Evolutionary conservation across 2,888 invertebrate genomes (phyloP).

Genomic region (Molorchus minor): DNA sequence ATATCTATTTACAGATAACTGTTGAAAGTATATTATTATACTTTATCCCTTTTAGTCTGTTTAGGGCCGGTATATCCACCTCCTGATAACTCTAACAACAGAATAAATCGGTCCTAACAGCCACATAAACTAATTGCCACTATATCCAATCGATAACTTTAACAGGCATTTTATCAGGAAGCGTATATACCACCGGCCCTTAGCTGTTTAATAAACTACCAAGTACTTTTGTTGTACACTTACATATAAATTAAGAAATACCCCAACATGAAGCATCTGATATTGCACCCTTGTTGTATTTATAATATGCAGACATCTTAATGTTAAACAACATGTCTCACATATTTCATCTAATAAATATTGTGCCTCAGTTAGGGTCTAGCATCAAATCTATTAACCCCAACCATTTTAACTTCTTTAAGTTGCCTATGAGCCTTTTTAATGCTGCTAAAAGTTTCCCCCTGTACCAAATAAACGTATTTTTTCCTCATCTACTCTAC

Average conservation of each 20-base stretch:
- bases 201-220: constrained; percentile 3
- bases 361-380: constrained; percentile 74
- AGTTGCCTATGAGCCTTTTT: constrained; percentile 73
- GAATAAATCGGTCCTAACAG: no score
- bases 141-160: no score
- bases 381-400: constrained; percentile 79
- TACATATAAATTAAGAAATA: constrained; percentile 78
- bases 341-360: constrained; percentile 78
- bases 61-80: no score
- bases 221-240: constrained; percentile 5
- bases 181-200: not conserved
- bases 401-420: constrained; percentile 70
- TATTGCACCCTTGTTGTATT: constrained; percentile 77
- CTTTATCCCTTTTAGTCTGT: no score
- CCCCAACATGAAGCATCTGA: constrained; percentile 77
- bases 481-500: constrained; percentile 69
- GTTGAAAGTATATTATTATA: no score
- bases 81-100: no score
- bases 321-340: constrained; percentile 69
- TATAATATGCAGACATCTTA: constrained; percentile 73
- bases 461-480: constrained; percentile 76
- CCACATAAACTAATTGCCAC: no score
- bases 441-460: constrained; percentile 71
- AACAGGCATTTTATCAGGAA: no score
- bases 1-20: no score